Percentiles rank a stretch among this genome's conserved stretches.
Evolutionary conservation across 2,888 invertebrate species (phyloP).

Genomic region (Acleris emargana): DNA sequence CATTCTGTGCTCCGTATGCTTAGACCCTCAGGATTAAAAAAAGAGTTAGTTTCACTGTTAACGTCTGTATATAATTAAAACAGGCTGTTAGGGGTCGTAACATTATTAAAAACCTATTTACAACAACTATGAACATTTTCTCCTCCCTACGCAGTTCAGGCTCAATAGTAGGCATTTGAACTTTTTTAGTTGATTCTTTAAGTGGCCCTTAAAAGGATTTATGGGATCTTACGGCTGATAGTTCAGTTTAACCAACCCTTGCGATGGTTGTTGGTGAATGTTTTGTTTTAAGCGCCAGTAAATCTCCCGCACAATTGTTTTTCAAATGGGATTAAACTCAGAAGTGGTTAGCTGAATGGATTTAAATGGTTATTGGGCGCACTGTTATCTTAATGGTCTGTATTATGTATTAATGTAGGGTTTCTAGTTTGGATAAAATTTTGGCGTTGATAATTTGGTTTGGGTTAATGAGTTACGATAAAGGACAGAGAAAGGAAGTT

Average conservation of each 20-base stretch:
- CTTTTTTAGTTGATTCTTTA: constrained; percentile 81
- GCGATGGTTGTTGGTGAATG: constrained; percentile 27
- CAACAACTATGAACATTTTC: too few species aligned
- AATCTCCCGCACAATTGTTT: constrained; percentile 29
- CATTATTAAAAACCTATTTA: too few species aligned
- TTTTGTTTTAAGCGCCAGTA: constrained; percentile 23
- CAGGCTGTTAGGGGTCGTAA: too few species aligned
- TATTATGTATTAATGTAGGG: neutral
- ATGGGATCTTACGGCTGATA: constrained; percentile 67
- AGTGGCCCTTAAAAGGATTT: constrained; percentile 77
- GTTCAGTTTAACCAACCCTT: constrained; percentile 39
- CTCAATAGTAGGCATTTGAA: constrained; percentile 57
- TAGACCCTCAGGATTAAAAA: too few species aligned
- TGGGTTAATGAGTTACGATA: too few species aligned
- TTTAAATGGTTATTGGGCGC: constrained; percentile 23
- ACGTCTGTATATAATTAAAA: too few species aligned
- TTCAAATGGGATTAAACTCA: constrained; percentile 30
- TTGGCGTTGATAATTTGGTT: too few species aligned
- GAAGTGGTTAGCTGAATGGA: constrained; percentile 26
- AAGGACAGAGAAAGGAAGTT: too few species aligned
- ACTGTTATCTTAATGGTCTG: constrained; percentile 25
- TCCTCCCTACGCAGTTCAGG: constrained; percentile 37
- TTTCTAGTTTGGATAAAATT: neutral
- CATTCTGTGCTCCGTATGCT: too few species aligned
- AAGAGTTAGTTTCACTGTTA: too few species aligned